Base-by-base conservation (phyloP, 2,888 invertebrate genomes). In the Athalia rosae region DNA sequence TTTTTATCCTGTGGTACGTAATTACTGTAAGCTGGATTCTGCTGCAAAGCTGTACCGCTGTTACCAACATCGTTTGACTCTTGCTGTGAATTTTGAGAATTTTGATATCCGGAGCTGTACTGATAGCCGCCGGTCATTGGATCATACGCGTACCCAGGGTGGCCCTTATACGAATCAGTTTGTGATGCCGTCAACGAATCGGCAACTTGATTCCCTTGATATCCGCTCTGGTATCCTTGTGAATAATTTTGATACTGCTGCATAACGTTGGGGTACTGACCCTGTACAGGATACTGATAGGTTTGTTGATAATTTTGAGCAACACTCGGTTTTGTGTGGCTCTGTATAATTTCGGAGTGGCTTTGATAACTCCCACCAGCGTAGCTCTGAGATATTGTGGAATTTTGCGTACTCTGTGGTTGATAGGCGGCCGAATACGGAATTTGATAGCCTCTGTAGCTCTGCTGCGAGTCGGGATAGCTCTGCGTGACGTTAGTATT, bases 101-200 rank as follows among this genome's bases (percentile, higher is more conserved):
- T 91, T 84, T 93, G 93, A 78, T 93, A 93, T 0, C 93, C 94
- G 74, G 93, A 93, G 80, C 89, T 92, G 82, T 94, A 94, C 9
- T 93, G 92, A 81, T 93, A 94, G 63, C 84, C 88, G 0, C 93
- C 93, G 0, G 92, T 91, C 0, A 90, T 85, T 0, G 91, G 81
- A 84, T 94, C 93, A 81, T 88, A 94, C 6, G 91, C 91, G 82
- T 94, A 94, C 62, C 93, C 94, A 4, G 93, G 93, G 86, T 94
- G 94, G 76, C 91, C 92, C 83, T 92, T 91, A 78, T 88, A 89
- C 1, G 86, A 82, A 59, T 85, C 83, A 0, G 83, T 79, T 66
- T 61, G 59, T 6, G 48, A 48, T 2, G 58, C 13, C 8, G 4
- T 3, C 3, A 58, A 58, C n/a, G 58, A 11, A 43, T 71, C 58